Evolutionary conservation across 1,140 invertebrate species (phyloP).

Genomic region (Dendrolimus punctatus): DNA sequence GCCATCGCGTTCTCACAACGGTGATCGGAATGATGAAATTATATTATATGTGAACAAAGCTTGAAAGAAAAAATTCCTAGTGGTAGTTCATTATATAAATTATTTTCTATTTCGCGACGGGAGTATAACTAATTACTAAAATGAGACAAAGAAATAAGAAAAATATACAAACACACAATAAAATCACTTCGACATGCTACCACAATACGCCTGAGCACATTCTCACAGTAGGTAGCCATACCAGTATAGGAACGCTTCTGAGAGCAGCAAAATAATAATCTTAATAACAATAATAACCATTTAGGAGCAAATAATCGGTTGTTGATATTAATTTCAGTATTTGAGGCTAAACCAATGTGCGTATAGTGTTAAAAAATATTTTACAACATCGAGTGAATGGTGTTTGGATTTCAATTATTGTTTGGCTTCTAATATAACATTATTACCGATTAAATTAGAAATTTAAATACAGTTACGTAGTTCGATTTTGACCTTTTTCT

Average conservation of each 20-base stretch:
- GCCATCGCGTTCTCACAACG: too few species aligned
- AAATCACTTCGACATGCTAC: slow-evolving; percentile 27
- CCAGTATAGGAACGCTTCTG: slow-evolving; percentile 16
- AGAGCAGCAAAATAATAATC: slow-evolving; percentile 23
- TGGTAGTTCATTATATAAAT: not conserved
- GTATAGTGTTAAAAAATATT: slow-evolving; percentile 22
- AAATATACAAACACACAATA: slow-evolving; percentile 20
- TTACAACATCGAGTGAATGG: slow-evolving; percentile 22
- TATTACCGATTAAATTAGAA: too few species aligned
- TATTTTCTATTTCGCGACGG: not conserved
- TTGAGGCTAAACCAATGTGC: slow-evolving; percentile 16
- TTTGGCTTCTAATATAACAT: too few species aligned
- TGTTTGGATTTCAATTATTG: slow-evolving; percentile 28
- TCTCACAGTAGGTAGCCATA: slow-evolving; percentile 32
- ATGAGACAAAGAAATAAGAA: slow-evolving; percentile 8
- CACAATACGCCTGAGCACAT: slow-evolving; percentile 34
- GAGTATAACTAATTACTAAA: slow-evolving; percentile 4
- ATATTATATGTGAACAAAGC: too few species aligned
- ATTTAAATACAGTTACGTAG: too few species aligned
- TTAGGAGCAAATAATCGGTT: not conserved
- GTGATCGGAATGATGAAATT: too few species aligned
- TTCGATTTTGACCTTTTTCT: too few species aligned
- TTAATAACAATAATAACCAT: slow-evolving; percentile 1
- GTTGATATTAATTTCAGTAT: not conserved
- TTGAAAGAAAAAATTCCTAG: not conserved